Percentiles rank a stretch among this genome's conserved stretches.
Evolutionary conservation across 2,888 invertebrate genomes (phyloP).

Genomic region (Acrocera orbiculus): DNA sequence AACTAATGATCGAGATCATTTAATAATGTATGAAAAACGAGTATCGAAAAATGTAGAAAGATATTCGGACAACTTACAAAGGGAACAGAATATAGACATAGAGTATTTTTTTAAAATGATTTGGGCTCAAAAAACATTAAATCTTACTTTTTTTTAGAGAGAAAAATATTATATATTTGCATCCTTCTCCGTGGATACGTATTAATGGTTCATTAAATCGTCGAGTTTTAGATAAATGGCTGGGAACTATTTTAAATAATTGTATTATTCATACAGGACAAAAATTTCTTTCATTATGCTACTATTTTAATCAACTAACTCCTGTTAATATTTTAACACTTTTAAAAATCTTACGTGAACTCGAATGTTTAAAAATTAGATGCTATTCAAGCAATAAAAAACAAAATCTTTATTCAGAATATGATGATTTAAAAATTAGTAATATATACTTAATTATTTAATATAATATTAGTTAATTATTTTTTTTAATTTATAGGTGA

Average conservation of each 20-base stretch:
- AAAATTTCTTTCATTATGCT: conserved; percentile 35
- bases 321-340: conserved; percentile 34
- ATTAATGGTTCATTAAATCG: conserved; percentile 55
- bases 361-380: conserved; percentile 37
- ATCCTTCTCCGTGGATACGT: conserved; percentile 49
- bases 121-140: too few species aligned
- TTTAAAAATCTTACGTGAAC: conserved; percentile 35
- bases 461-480: conserved; percentile 2
- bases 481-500: conserved; percentile 19
- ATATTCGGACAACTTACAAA: too few species aligned
- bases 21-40: too few species aligned
- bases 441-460: conserved; percentile 15
- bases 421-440: conserved; percentile 25
- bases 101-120: too few species aligned
- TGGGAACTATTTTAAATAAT: conserved; percentile 46
- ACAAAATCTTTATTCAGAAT: conserved; percentile 32
- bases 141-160: conserved; percentile 10
- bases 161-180: conserved; percentile 21
- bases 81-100: too few species aligned
- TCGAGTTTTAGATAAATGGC: conserved; percentile 46
- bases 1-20: too few species aligned
- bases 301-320: conserved; percentile 45
- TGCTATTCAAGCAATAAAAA: conserved; percentile 21
- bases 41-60: too few species aligned
- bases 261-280: conserved; percentile 45